Evolutionary conservation across 1,140 invertebrate genomes (phyloP), one percentile per base, ranked within the genome.

Genomic region (Oryzaephilus surinamensis): DNA sequence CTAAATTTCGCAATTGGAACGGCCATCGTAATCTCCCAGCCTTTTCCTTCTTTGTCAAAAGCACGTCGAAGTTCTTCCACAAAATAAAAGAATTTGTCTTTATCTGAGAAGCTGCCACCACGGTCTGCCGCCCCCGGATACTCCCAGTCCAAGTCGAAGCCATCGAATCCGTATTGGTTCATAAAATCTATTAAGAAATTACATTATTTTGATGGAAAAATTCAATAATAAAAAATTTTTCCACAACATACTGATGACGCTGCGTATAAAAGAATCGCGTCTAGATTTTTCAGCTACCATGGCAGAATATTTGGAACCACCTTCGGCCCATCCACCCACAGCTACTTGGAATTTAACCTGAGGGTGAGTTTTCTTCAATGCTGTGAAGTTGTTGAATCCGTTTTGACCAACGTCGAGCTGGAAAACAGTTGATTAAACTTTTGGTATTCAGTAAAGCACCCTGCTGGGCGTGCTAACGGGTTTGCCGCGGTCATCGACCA

Each of bases 301-400:
- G 13, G 73, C 68, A 0, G 86, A 90, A 59, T 90, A 91, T 55
- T 91, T 90, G 35, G 73, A 71, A 8, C 86, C 85, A 18, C 86
- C 86, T 56, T 91, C 86, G 1, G 77, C 86, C 86, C 87, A 91
- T 2, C 87, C 86, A 0, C 86, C 87, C 1, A 93, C 81, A 0
- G 88, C 86, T 1, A 92, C 68, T 52, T 75, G 64, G 4, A 85
- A 74, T 60, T 89, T 89, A 6, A 91, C 61, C 12, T 74, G 57
- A 0, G 87, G 84, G 59, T 84, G 73, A 12, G 74, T 79, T 8
- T 71, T 57, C 18, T 76, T 79, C 2, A 94, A 63, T 4, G 69
- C 65, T 0, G 82, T 87, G 55, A 94, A 93, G 48, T 86, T 84
- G n/a, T 65, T 65, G 63, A 86, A 94, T 1, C 87, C 87, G 51